Evolutionary conservation across 1,140 invertebrate species (phyloP).

Genomic region (Diabrotica undecimpunctata): DNA sequence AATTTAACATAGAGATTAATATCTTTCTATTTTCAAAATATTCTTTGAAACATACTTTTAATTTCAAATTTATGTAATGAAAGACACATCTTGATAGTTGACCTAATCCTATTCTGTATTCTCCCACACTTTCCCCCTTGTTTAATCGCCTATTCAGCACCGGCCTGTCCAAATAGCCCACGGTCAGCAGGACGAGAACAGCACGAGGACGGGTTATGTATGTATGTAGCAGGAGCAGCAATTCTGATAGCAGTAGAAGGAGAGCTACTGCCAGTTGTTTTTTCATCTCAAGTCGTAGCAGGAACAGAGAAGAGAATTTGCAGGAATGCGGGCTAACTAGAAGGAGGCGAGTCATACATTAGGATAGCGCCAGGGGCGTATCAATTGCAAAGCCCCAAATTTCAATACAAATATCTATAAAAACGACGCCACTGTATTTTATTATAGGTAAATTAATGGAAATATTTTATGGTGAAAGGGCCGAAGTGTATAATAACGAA

Average conservation of each 20-base stretch:
- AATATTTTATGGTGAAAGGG: too few relatives aligned
- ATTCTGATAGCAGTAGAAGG: constrained; percentile 12
- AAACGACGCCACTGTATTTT: too few relatives aligned
- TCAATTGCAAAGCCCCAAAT: neutral
- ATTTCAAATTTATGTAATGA: too few relatives aligned
- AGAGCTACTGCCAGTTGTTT: constrained; percentile 18
- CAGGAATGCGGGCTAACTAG: constrained; percentile 34
- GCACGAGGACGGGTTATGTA: neutral
- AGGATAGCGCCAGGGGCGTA: constrained; percentile 31
- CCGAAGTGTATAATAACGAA: too few relatives aligned
- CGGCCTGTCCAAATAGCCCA: constrained; percentile 39
- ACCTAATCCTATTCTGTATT: neutral
- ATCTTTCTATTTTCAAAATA: too few relatives aligned
- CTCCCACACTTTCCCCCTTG: constrained; percentile 1
- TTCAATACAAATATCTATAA: too few relatives aligned
- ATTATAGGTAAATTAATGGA: too few relatives aligned
- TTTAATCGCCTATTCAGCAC: constrained; percentile 33
- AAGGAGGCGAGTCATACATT: constrained; percentile 39
- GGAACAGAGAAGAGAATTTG: constrained; percentile 24
- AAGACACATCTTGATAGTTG: neutral
- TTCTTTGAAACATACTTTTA: too few relatives aligned
- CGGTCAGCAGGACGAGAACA: constrained; percentile 30
- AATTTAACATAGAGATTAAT: too few relatives aligned
- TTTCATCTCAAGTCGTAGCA: neutral
- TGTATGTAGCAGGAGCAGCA: constrained; percentile 16